These are phyloP conservation scores for Serrognathus titanus DNA, from an alignment of 2,888 invertebrate genomes.

Conservation along the genomic window DNA sequence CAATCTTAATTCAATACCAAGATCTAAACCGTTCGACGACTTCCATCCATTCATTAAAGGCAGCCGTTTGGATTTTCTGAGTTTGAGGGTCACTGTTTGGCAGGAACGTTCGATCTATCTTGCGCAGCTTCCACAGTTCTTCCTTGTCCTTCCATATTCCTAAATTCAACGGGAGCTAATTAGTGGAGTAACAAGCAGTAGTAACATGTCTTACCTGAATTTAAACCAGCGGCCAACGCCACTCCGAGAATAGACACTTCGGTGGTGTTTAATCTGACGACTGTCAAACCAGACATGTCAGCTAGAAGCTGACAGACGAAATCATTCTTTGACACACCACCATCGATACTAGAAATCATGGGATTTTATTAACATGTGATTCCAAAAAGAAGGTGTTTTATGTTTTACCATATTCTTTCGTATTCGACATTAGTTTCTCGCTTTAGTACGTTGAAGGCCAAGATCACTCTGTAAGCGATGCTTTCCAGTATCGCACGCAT, in stretches of 20 bases:
- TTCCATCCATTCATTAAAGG: constrained; percentile 53
- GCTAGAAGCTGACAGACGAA: constrained; percentile 87
- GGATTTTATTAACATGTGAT: neutral
- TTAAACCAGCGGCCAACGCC: constrained; percentile 80
- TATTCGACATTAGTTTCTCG: constrained; percentile 52
- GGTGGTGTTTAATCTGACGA: constrained; percentile 69
- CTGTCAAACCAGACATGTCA: constrained; percentile 70
- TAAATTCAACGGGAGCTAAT: constrained; percentile 35
- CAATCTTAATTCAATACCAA: constrained; percentile 50
- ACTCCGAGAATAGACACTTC: constrained; percentile 87
- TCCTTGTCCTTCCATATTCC: constrained; percentile 71
- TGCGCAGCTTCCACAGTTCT: constrained; percentile 60
- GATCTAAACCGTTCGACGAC: constrained; percentile 56
- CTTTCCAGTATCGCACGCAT: constrained; percentile 83
- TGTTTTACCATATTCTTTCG: constrained; percentile 31
- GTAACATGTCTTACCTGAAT: constrained; percentile 62
- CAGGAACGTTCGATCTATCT: constrained; percentile 60
- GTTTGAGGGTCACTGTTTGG: constrained; percentile 43
- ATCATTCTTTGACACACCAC: constrained; percentile 93
- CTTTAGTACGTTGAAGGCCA: constrained; percentile 71
- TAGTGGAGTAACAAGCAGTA: neutral
- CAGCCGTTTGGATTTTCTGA: constrained; percentile 36
- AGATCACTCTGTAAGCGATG: constrained; percentile 75
- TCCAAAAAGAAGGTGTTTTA: neutral
- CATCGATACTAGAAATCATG: constrained; percentile 71